A percentile compares a stretch with the other conserved stretches of the same genome.
These are phyloP conservation scores for Antedon mediterranea DNA, from an alignment of 53 echinoderm and acorn worm genomes.

Conservation along the genomic window DNA sequence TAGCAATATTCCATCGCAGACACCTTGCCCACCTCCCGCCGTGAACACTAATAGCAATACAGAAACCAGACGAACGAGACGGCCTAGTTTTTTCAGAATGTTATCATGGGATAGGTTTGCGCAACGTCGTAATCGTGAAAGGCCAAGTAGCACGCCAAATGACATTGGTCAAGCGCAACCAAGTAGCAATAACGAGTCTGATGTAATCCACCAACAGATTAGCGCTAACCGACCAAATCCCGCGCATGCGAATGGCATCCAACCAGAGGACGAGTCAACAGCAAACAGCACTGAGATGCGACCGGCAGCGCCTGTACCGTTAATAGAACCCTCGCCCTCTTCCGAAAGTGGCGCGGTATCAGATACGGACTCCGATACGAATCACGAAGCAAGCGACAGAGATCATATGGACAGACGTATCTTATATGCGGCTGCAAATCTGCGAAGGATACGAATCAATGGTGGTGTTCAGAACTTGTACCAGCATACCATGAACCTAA, in stretches of 20 bases:
- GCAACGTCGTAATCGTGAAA: not conserved
- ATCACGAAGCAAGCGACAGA: slow-evolving; percentile 48
- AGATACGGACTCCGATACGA: slow-evolving; percentile 92
- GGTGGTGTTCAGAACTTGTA: slow-evolving; percentile 55
- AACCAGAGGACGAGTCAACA: not conserved
- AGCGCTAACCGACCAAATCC: not conserved
- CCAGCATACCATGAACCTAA: not conserved
- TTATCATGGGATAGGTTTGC: slow-evolving; percentile 15
- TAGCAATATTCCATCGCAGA: slow-evolving; percentile 23
- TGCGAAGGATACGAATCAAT: slow-evolving; percentile 60
- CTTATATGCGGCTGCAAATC: slow-evolving; percentile 67
- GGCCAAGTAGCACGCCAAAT: slow-evolving; percentile 3
- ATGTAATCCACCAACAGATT: slow-evolving; percentile 4
- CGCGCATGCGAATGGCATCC: not conserved
- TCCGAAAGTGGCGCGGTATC: slow-evolving; percentile 32
- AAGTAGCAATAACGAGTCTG: not conserved
- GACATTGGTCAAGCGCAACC: slow-evolving; percentile 7
- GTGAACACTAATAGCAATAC: slow-evolving; percentile 2
- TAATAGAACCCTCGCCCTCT: slow-evolving; percentile 5
- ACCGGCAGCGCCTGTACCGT: slow-evolving; percentile 11
- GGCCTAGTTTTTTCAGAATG: slow-evolving; percentile 26
- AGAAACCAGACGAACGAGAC: slow-evolving; percentile 13
- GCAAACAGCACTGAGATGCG: not conserved
- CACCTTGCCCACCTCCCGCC: not conserved
- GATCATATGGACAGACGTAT: slow-evolving; percentile 41